A percentile compares a stretch with the other conserved stretches of the same genome.
These are phyloP conservation scores for Drosophila gaucha DNA, from an alignment of 2,888 invertebrate species.

Conservation along the genomic window DNA sequence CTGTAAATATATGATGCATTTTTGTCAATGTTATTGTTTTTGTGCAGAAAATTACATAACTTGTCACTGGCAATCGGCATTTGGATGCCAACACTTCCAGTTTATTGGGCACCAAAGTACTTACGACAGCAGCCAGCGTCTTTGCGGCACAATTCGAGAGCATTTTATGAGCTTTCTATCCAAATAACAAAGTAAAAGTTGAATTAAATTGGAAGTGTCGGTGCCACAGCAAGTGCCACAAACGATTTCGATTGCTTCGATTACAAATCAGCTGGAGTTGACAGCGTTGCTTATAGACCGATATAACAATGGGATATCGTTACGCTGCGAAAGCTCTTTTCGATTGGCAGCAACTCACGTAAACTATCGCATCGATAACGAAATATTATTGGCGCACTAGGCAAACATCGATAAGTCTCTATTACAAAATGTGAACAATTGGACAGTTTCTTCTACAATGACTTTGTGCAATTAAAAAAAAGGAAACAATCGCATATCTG, in stretches of 20 bases:
- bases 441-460: too few relatives aligned
- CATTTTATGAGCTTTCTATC: constrained; percentile 65
- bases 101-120: constrained; percentile 21
- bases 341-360: background rate
- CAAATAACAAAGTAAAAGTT: constrained; percentile 29
- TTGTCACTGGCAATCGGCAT: constrained; percentile 20
- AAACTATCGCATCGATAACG: background rate
- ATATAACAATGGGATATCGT: background rate
- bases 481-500: background rate
- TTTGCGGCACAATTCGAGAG: constrained; percentile 78
- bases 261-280: constrained; percentile 38
- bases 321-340: background rate
- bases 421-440: background rate
- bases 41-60: constrained; percentile 63
- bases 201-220: constrained; percentile 32
- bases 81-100: constrained; percentile 45
- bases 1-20: constrained; percentile 46
- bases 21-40: constrained; percentile 50
- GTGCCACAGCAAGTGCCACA: constrained; percentile 32
- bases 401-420: background rate
- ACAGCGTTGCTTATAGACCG: constrained; percentile 4
- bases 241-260: constrained; percentile 34
- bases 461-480: too few relatives aligned
- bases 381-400: background rate
- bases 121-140: constrained; percentile 76